Base-by-base conservation (phyloP, 2,113 vertebrate species). In the Falco punctatus region DNA sequence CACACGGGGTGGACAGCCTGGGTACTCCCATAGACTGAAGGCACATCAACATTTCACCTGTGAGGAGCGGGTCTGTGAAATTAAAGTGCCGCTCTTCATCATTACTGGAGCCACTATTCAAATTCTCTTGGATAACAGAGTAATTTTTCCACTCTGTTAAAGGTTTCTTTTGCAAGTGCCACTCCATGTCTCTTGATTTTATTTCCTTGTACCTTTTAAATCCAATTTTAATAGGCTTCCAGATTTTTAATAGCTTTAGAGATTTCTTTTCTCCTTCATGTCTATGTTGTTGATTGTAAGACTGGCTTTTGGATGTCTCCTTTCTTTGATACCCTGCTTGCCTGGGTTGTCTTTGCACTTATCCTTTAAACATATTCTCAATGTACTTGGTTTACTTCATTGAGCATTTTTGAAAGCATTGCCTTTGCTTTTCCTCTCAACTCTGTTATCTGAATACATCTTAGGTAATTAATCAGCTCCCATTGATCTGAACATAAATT, bases 391-490 rank as follows among this genome's bases (percentile, higher is more conserved):
- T 97, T 97, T 97, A 97, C 95, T 96, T 97, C 95, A 97, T 93
- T 96, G 97, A 98, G 97, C 78, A 88, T 92, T 96, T 97, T 75
- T 97, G 96, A 98, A 96, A 97, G 96, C 96, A 88, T 70, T 97
- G 96, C 97, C 93, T 98, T 96, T 97, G 90, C 96, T 94, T 96
- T 96, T 96, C 93, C 96, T 97, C 96, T 97, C 95, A 87, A 55
- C 95, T 96, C 97, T 96, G 96, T 97, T 97, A 97, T 97, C 97
- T 97, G 96, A 97, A 98, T 98, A 96, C 95, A 97, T 97, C 97
- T 97, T 96, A 97, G 97, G 97, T 97, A 98, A 98, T 98, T 98
- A 98, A 98, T 97, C 97, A 98, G 95, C 95, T 96, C 92, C 97
- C 95, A 98, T 98, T 98, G 97, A 98, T 97, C 96, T 96, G 95